Evolutionary conservation across 2,888 invertebrate genomes (phyloP).

Genomic region (Panopea generosa): DNA sequence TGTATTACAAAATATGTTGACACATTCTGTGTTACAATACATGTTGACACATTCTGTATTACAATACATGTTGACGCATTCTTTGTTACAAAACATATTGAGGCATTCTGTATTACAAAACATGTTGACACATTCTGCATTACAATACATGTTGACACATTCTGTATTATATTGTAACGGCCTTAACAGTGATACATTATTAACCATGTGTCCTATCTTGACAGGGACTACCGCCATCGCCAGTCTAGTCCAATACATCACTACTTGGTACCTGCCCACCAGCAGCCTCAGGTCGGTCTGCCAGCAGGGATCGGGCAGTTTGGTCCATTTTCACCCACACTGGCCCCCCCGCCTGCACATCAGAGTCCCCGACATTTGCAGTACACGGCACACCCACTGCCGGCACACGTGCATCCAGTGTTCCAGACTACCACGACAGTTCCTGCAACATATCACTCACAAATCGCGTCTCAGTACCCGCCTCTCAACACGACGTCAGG

Average conservation of each 20-base stretch:
- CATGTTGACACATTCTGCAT: too few species aligned
- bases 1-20: too few species aligned
- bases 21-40: too few species aligned
- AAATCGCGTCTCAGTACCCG: constrained; percentile 87
- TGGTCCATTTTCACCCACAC: constrained; percentile 83
- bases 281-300: constrained; percentile 80
- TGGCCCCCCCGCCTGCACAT: constrained; percentile 93
- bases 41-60: too few species aligned
- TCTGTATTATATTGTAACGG: too few species aligned
- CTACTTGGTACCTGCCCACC: constrained; percentile 84
- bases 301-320: constrained; percentile 79
- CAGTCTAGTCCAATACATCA: constrained; percentile 85
- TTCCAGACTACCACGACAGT: constrained; percentile 77
- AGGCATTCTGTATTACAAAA: too few species aligned
- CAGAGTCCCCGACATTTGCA: constrained; percentile 89
- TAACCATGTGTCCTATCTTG: too few species aligned
- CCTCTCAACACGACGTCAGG: constrained; percentile 88
- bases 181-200: too few species aligned
- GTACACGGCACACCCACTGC: constrained; percentile 90
- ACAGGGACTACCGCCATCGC: constrained; percentile 88
- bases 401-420: constrained; percentile 90
- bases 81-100: too few species aligned
- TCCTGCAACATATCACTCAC: constrained; percentile 73
- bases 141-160: too few species aligned
- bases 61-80: too few species aligned